Conservation (phyloP, 2,888 invertebrate genomes). For the Palloptera scutellata region DNA sequence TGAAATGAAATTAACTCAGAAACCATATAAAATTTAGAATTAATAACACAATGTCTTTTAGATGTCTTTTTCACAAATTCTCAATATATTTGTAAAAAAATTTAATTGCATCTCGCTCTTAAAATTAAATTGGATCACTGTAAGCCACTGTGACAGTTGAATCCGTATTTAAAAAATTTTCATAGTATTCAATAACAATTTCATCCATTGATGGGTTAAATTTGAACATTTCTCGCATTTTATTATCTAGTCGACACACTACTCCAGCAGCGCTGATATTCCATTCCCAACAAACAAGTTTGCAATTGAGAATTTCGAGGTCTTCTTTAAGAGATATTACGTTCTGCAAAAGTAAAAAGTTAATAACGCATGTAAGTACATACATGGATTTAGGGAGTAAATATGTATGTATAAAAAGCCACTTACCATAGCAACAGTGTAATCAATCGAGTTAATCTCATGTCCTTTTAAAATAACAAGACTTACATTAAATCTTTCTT, state of each 20-base stretch:
- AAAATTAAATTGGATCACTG: too few species aligned
- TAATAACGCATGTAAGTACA: neutral
- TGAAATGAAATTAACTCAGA: too few species aligned
- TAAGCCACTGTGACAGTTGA: slow-evolving; percentile 45
- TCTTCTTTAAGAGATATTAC: slow-evolving; percentile 68
- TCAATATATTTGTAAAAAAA: too few species aligned
- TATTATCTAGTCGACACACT: slow-evolving; percentile 52
- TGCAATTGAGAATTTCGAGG: slow-evolving; percentile 65
- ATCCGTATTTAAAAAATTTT: slow-evolving; percentile 42
- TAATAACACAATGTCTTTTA: too few species aligned
- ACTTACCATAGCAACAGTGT: slow-evolving; percentile 70
- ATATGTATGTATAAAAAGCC: slow-evolving; percentile 3
- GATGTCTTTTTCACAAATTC: too few species aligned
- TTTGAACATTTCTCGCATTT: slow-evolving; percentile 52
- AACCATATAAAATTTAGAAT: too few species aligned
- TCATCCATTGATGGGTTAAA: slow-evolving; percentile 51
- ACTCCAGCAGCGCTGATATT: slow-evolving; percentile 59
- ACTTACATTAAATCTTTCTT: slow-evolving; percentile 68
- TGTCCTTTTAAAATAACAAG: slow-evolving; percentile 79
- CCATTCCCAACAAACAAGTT: slow-evolving; percentile 67
- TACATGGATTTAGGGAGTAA: neutral
- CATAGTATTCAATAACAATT: slow-evolving; percentile 61
- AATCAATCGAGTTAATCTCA: slow-evolving; percentile 69
- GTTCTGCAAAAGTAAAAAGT: slow-evolving; percentile 62
- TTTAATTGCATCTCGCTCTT: too few species aligned